Evolutionary conservation across 2,113 vertebrate genomes (phyloP).

Genomic region (Callipepla squamata): DNA sequence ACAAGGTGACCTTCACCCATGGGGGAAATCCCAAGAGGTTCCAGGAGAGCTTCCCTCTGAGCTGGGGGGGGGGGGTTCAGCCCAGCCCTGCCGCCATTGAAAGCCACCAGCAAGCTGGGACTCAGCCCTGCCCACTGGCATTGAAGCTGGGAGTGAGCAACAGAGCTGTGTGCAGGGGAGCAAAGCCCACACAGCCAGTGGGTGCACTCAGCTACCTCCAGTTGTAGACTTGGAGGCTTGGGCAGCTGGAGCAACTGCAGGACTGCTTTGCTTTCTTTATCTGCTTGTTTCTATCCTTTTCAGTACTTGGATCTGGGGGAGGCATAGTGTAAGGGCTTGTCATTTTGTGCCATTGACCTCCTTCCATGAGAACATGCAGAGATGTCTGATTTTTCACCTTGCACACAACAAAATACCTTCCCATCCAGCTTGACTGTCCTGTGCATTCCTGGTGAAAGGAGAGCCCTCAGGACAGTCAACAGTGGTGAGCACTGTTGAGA

Average conservation of each 20-base stretch:
- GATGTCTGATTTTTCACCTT: no score
- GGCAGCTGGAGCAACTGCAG: not conserved
- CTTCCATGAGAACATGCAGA: not conserved
- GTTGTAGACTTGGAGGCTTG: not conserved
- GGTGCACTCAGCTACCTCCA: not conserved
- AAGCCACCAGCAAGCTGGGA: not conserved
- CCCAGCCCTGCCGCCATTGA: not conserved
- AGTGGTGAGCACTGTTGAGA: not conserved
- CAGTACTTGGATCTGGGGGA: not conserved
- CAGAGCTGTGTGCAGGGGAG: not conserved
- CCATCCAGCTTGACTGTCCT: not conserved
- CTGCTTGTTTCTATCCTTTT: not conserved
- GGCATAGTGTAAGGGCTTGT: not conserved
- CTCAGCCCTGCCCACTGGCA: not conserved
- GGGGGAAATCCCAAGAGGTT: not conserved
- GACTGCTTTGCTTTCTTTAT: not conserved
- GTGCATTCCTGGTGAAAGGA: not conserved
- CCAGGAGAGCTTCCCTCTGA: not conserved
- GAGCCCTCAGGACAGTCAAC: not conserved
- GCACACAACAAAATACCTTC: no score
- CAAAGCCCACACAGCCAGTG: not conserved
- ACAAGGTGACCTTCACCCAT: not conserved
- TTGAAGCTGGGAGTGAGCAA: not conserved
- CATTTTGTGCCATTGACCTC: not conserved
- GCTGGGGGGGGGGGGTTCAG: fast-evolving